These are phyloP conservation scores for Hassar affinis DNA, from an alignment of 2,113 vertebrate genomes.

Conservation along the genomic window DNA sequence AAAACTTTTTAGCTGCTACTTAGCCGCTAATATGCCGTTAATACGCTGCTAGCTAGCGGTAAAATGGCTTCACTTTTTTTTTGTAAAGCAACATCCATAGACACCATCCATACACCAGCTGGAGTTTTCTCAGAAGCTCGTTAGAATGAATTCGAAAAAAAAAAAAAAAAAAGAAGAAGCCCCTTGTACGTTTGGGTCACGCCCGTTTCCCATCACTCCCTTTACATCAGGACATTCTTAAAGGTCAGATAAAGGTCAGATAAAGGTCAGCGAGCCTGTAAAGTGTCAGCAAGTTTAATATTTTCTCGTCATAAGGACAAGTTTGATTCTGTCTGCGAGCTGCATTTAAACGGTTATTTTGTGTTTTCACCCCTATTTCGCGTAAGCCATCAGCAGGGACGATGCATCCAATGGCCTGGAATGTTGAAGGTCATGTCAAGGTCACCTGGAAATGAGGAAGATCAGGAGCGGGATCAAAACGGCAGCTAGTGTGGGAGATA, in stretches of 20 bases:
- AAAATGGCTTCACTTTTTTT: background rate
- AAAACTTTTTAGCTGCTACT: background rate
- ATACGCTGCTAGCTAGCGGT: background rate
- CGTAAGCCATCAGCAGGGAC: background rate
- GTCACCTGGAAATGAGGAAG: constrained; percentile 86
- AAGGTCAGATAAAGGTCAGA: no score
- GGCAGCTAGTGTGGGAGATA: constrained; percentile 68
- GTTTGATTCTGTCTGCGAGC: constrained; percentile 21
- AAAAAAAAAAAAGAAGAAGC: no score
- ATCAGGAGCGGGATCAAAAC: constrained; percentile 75
- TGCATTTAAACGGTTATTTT: constrained; percentile 1
- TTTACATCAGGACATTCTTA: background rate
- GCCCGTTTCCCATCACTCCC: background rate
- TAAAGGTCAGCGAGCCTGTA: constrained; percentile 32
- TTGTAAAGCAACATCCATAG: background rate
- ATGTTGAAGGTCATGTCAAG: constrained; percentile 52
- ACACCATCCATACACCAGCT: background rate
- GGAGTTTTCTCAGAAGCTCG: background rate
- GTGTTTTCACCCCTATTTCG: background rate
- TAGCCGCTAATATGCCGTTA: background rate
- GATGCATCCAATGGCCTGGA: background rate
- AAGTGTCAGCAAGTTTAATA: constrained; percentile 21
- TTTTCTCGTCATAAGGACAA: constrained; percentile 31
- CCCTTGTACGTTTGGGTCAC: background rate
- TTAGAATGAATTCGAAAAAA: constrained; percentile 18